These are phyloP conservation scores for Muscicapa striata DNA, from an alignment of 2,797 vertebrate species.

Conservation along the genomic window DNA sequence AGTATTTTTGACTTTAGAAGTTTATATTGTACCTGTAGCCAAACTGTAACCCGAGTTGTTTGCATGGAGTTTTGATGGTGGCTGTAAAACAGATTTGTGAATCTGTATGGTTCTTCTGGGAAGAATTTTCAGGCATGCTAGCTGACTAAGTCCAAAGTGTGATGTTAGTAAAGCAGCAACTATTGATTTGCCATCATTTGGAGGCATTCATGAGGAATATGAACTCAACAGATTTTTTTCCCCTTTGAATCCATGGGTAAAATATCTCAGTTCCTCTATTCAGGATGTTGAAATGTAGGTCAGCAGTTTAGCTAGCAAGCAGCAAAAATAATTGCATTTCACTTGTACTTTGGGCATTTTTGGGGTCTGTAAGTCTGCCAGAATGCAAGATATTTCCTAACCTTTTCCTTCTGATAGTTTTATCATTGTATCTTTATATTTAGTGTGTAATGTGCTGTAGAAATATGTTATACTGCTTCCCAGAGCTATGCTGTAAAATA, in stretches of 20 bases:
- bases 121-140: neutral
- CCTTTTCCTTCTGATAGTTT: neutral
- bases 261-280: neutral
- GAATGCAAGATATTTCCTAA: neutral
- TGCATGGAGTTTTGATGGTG: neutral
- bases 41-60: neutral
- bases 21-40: neutral
- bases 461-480: neutral
- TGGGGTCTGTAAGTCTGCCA: neutral
- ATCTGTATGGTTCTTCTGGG: neutral
- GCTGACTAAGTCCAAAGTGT: neutral
- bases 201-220: neutral
- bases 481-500: neutral
- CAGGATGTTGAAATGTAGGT: slow-evolving; percentile 16
- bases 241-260: neutral
- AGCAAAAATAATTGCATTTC: slow-evolving; percentile 36
- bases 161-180: neutral
- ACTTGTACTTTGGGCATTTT: slow-evolving; percentile 6
- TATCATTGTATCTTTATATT: neutral
- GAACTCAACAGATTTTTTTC: neutral
- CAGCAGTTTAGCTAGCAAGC: slow-evolving; percentile 4
- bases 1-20: neutral
- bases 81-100: neutral
- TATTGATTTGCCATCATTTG: slow-evolving; percentile 23
- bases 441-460: neutral